A percentile compares a stretch with the other conserved stretches of the same genome.
These are phyloP conservation scores for Luscinia luscinia DNA, from an alignment of 2,797 vertebrate genomes.

Conservation along the genomic window DNA sequence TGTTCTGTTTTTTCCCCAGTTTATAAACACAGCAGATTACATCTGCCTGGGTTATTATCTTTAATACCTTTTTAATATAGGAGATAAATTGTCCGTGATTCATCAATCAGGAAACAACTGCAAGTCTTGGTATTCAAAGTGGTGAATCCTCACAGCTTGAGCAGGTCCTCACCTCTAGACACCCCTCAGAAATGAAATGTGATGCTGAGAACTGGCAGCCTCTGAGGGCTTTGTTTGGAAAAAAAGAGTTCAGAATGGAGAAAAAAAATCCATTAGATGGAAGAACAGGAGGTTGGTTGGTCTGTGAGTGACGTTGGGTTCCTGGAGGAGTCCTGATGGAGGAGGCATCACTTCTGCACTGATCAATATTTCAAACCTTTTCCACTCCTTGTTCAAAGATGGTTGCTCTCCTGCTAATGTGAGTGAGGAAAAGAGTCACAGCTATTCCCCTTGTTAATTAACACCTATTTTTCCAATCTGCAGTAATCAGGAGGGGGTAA, in stretches of 20 bases:
- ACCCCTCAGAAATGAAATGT: background rate
- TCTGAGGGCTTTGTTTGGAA: background rate
- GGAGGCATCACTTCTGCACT: background rate
- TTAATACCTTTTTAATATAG: background rate
- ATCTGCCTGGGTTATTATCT: background rate
- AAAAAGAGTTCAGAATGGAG: background rate
- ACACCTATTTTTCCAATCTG: background rate
- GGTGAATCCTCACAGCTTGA: background rate
- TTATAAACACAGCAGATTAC: background rate
- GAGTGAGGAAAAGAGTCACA: background rate
- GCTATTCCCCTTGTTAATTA: background rate
- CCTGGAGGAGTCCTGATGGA: background rate
- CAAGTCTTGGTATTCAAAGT: background rate
- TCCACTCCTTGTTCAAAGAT: background rate
- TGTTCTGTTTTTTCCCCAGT: background rate
- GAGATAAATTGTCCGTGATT: background rate
- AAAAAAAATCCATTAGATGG: background rate
- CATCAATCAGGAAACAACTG: background rate
- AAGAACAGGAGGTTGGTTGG: background rate
- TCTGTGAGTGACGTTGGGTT: background rate
- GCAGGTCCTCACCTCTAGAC: background rate
- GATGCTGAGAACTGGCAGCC: background rate
- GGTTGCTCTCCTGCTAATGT: background rate
- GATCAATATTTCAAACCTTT: background rate
- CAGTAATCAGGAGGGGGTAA: background rate